Evolutionary conservation across 1,140 invertebrate genomes (phyloP), one percentile per base, ranked within the genome.

Genomic region (Atta colombica): DNA sequence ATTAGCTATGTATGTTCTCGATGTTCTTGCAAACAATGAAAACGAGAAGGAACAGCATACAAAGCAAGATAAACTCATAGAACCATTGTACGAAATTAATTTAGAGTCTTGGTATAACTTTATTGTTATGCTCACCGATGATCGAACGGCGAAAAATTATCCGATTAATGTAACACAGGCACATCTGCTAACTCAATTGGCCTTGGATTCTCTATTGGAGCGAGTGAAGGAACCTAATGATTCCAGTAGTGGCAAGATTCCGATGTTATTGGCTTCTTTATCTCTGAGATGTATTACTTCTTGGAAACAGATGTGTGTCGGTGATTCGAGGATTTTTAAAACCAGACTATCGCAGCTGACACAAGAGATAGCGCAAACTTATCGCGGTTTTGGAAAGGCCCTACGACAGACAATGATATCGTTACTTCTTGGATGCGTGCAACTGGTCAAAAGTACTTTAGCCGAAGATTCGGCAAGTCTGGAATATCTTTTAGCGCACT

Each of bases 71-170:
- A 85, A 45, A 61, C 35, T 82, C 3, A 61, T 81, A 28, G 66
- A 91, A 78, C 93, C 94, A 0, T 65, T 95, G 6, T 95, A 95
- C 16, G 94, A 95, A 78, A 92, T 90, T 6, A 95, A 95, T 82
- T 88, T 95, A 18, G 95, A 95, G 72, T 94, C 95, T 10, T 95
- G 94, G 94, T 95, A 95, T 31, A 92, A 95, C 61, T 91, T 95
- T 16, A 88, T 95, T 4, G 94, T 95, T 0, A 92, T 93, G n/a
- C 82, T 95, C 0, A 95, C 95, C 0, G 94, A 95, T n/a, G 92
- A 93, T 8, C 93, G 94, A 45, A 93, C 94, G 1, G 65, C 88
- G 0, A 93, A 91, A 16, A 92, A 92, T 51, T 93, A 93, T 81
- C 77, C 89, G 0, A 86, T 95, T 5, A 77, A 84, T 8, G 85